Evolutionary conservation across 2,113 vertebrate genomes (phyloP).

Genomic region (Pangasianodon gigas): DNA sequence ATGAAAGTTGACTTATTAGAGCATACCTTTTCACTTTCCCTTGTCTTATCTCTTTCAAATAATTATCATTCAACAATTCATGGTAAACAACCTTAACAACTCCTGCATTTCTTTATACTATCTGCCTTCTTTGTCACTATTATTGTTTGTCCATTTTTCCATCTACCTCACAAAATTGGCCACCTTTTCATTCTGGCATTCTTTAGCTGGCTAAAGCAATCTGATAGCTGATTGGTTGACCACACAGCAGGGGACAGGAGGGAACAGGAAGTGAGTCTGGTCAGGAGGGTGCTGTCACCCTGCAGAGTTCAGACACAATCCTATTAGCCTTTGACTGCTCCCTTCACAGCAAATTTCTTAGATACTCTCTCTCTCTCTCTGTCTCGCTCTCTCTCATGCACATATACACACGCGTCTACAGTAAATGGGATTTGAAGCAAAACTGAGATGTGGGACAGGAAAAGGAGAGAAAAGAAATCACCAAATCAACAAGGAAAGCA

Average conservation of each 20-base stretch:
- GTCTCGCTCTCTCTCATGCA: neutral
- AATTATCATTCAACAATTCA: neutral
- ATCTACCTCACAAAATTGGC: neutral
- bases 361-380: neutral
- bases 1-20: slow-evolving; percentile 26
- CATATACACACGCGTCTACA: slow-evolving; percentile 48
- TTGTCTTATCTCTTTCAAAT: neutral
- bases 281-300: slow-evolving; percentile 37
- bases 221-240: slow-evolving; percentile 53
- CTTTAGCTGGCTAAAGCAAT: slow-evolving; percentile 46
- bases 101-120: neutral
- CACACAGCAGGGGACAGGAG: slow-evolving; percentile 22
- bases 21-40: slow-evolving; percentile 8
- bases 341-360: slow-evolving; percentile 18
- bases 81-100: neutral
- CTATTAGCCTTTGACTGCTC: slow-evolving; percentile 50
- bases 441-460: neutral
- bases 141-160: neutral
- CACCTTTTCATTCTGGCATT: slow-evolving; percentile 20
- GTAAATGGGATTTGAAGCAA: neutral
- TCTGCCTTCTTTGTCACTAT: neutral
- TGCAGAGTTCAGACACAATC: slow-evolving; percentile 40
- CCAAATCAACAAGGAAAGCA: neutral
- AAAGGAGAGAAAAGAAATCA: slow-evolving; percentile 20
- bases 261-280: slow-evolving; percentile 42